Percentiles rank a stretch among this genome's conserved stretches.
These are phyloP conservation scores for Macroteleia sp. DNA, from an alignment of 2,888 invertebrate genomes.

Conservation along the genomic window DNA sequence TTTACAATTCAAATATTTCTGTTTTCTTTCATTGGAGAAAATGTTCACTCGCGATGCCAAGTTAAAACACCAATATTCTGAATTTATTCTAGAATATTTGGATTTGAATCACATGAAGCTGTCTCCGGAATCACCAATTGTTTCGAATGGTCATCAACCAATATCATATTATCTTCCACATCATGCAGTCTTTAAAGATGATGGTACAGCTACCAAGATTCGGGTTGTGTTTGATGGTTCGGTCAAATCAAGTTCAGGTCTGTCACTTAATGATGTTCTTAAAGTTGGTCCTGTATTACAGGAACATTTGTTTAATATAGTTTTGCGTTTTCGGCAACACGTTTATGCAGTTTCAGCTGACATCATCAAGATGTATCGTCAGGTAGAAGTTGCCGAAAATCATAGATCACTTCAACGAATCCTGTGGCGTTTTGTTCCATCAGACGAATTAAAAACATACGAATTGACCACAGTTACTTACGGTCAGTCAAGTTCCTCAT, in stretches of 20 bases:
- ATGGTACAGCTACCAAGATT: slow-evolving; percentile 33
- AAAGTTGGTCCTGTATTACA: background rate
- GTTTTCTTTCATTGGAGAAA: no score
- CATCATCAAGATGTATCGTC: slow-evolving; percentile 72
- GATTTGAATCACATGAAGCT: no score
- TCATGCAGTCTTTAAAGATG: background rate
- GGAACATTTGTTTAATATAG: slow-evolving; percentile 25
- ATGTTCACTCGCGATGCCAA: no score
- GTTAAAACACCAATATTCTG: background rate
- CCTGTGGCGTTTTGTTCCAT: slow-evolving; percentile 67
- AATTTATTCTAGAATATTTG: background rate
- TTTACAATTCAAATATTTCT: no score
- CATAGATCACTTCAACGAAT: slow-evolving; percentile 69
- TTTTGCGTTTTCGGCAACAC: slow-evolving; percentile 67
- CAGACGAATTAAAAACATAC: slow-evolving; percentile 4
- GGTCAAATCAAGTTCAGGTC: slow-evolving; percentile 21
- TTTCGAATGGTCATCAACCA: slow-evolving; percentile 7
- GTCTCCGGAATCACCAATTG: slow-evolving; percentile 1
- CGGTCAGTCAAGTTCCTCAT: slow-evolving; percentile 15
- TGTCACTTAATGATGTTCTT: background rate
- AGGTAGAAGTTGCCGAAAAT: slow-evolving; percentile 43
- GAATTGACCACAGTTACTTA: slow-evolving; percentile 54
- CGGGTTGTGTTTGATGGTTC: slow-evolving; percentile 8
- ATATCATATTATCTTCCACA: background rate
- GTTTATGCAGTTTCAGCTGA: slow-evolving; percentile 70